These are phyloP conservation scores for Heliconius eleuchia DNA, from an alignment of 1,140 invertebrate species.

Conservation along the genomic window DNA sequence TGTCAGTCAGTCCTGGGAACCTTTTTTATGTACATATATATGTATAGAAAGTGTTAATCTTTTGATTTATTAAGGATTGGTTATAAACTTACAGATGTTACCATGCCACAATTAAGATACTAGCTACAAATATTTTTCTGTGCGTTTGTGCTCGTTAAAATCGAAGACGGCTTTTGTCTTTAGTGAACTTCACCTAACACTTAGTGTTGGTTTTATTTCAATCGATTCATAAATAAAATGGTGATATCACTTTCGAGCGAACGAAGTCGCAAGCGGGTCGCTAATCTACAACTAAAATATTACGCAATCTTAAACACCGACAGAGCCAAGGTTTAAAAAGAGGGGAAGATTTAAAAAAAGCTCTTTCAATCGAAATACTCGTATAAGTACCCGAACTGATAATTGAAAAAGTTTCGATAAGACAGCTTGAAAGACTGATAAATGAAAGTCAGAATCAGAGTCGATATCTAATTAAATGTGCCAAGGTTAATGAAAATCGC, in stretches of 20 bases:
- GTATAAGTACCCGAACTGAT: conserved; percentile 18
- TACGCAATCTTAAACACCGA: conserved; percentile 15
- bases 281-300: background rate
- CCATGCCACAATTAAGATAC: too few species aligned
- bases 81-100: too few species aligned
- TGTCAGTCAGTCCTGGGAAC: background rate
- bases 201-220: too few species aligned
- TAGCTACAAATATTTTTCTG: too few species aligned
- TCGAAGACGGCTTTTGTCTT: too few species aligned
- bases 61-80: too few species aligned
- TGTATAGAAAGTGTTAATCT: background rate
- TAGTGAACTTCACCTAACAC: too few species aligned
- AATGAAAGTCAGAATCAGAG: conserved; percentile 19
- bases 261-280: too few species aligned
- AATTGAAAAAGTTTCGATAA: conserved; percentile 36
- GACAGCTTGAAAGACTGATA: conserved; percentile 26
- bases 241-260: too few species aligned
- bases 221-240: too few species aligned
- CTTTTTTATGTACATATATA: background rate
- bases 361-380: conserved; percentile 16
- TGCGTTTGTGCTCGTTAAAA: too few species aligned
- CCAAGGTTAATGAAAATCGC: conserved; percentile 12
- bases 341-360: conserved; percentile 17
- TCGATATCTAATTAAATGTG: conserved; percentile 12
- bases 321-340: conserved; percentile 21